Evolutionary conservation across 2,797 vertebrate species (phyloP), one percentile per base, ranked within the genome.

Genomic region (Lepidocolaptes lacrymiger): DNA sequence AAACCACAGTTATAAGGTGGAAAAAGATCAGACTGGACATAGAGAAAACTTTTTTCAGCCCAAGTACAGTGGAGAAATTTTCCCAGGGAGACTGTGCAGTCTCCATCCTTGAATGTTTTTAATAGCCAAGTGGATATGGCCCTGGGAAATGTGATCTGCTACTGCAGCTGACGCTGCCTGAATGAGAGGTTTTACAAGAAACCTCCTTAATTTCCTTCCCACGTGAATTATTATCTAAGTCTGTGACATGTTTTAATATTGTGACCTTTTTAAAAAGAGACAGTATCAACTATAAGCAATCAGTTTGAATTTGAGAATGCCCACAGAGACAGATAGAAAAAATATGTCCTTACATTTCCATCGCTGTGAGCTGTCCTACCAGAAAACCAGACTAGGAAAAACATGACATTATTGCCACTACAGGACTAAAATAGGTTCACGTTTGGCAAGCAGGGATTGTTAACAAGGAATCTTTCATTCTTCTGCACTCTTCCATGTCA

Each of bases 111-210:
- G 11, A 56, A 75, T 4, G 20, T 9, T 83, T 58, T 27, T 55
- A 67, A 55, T 6, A 41, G 4, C 7, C 8, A 63, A 3, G 2
- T 13, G 15, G 49, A 55, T 46, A 68, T 2, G 12, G 12, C 12
- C 14, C 23, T 39, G 21, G 20, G 21, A 79, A 89, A 46, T 0
- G 0, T 13, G 21, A 22, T 5, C 16, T 39, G 9, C 48, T 69
- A 21, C 46, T 76, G n/a, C 54, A 89, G 36, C 12, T 72, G 36
- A 59, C 10, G 6, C 15, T 63, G 30, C 19, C 41, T 77, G 61
- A 51, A 72, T 7, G 59, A 37, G 16, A 79, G 34, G 32, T 7
- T 52, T 22, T 36, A 17, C 2, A 6, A 55, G 32, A 82, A 68
- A 55, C 10, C 13, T 41, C 21, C 34, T 55, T 28, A 44, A 5